Evolutionary conservation across 2,797 vertebrate species (phyloP).

Genomic region (Crenuchus spilurus): DNA sequence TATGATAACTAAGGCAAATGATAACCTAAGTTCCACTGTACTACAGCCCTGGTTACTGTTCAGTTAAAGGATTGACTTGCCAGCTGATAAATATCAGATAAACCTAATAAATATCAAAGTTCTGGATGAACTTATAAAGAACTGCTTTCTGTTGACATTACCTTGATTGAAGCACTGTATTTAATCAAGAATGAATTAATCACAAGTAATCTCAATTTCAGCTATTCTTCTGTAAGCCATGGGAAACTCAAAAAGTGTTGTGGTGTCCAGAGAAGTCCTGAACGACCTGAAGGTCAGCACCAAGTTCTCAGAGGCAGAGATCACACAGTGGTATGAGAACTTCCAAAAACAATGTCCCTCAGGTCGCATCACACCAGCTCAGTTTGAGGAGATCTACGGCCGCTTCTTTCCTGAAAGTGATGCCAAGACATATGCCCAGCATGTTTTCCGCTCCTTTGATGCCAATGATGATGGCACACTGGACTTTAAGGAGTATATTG

Average conservation of each 20-base stretch:
- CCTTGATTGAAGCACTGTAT: not conserved
- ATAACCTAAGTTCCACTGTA: too few relatives aligned
- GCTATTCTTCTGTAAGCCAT: conserved; percentile 52
- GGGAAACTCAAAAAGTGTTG: conserved; percentile 76
- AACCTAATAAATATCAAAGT: too few relatives aligned
- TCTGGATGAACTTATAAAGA: too few relatives aligned
- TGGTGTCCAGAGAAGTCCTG: conserved; percentile 77
- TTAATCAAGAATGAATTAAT: not conserved
- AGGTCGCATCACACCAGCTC: conserved; percentile 69
- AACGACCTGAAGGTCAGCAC: conserved; percentile 79
- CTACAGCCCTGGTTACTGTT: too few relatives aligned
- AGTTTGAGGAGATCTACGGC: conserved; percentile 77
- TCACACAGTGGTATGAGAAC: conserved; percentile 78
- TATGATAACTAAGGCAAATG: too few relatives aligned
- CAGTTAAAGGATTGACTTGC: too few relatives aligned
- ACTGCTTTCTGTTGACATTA: not conserved
- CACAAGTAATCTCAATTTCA: not conserved
- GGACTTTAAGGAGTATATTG: conserved; percentile 82
- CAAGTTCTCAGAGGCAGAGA: conserved; percentile 77
- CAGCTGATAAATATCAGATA: too few relatives aligned
- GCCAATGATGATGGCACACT: conserved; percentile 77
- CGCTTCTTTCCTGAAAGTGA: conserved; percentile 80
- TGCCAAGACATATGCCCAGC: conserved; percentile 73
- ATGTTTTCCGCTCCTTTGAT: conserved; percentile 82
- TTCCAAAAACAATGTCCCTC: conserved; percentile 78